A percentile compares a stretch with the other conserved stretches of the same genome.
phyloP scores from a whole-genome alignment of 2,888 invertebrate species.

The Phortica magna region DNA sequence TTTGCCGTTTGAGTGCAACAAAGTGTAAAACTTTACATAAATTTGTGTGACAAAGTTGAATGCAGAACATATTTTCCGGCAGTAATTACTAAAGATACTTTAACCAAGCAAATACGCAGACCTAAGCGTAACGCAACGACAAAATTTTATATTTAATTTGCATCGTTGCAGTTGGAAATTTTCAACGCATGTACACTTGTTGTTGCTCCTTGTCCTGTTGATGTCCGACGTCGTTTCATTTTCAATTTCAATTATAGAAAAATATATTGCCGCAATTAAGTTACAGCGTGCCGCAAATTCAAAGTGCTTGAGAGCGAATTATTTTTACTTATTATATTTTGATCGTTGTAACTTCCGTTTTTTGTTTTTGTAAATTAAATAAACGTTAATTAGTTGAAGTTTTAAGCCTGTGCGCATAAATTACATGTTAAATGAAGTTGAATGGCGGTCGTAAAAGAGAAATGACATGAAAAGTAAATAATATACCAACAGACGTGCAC shows the following conservation, averaged over 20 bases:
- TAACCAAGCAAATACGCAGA: conserved; percentile 16
- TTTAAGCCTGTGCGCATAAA: conserved; percentile 59
- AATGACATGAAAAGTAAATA: conserved; percentile 42
- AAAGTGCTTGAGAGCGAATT: conserved; percentile 13
- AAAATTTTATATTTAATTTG: conserved; percentile 2
- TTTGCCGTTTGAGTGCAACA: conserved; percentile 52
- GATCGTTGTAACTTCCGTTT: conserved; percentile 30
- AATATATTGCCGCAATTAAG: conserved; percentile 53
- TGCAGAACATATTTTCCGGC: conserved; percentile 63
- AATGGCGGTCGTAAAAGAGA: conserved; percentile 42
- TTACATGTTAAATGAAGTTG: conserved; percentile 62
- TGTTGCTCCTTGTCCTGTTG: conserved; percentile 11
- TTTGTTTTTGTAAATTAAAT: conserved; percentile 53
- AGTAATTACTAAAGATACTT: conserved; percentile 60
- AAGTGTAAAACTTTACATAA: conserved; percentile 67
- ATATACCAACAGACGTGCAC: conserved; percentile 34
- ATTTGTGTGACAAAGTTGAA: conserved; percentile 62
- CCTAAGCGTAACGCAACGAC: not conserved
- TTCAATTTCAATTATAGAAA: conserved; percentile 66
- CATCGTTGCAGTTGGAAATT: not conserved
- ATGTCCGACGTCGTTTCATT: conserved; percentile 41
- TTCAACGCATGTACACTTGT: not conserved
- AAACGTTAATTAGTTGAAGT: conserved; percentile 71
- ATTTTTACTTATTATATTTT: not conserved
- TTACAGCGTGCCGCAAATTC: conserved; percentile 34